Conservation (phyloP, 2,888 invertebrate genomes). For the Macrophya annulata region DNA sequence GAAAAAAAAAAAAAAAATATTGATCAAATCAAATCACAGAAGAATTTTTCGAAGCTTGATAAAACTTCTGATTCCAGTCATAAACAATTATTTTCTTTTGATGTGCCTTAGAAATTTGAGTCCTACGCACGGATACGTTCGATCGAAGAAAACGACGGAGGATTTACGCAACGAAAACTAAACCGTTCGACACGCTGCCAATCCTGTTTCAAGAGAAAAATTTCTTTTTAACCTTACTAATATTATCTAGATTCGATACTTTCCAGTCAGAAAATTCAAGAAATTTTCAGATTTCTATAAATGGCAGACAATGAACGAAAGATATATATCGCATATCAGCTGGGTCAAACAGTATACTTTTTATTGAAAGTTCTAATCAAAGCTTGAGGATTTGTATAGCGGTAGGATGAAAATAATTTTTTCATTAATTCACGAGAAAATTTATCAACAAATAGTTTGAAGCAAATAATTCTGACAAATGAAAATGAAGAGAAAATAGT, state of each 20-base stretch:
- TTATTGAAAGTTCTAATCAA: background rate
- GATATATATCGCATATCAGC: background rate
- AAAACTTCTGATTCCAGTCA: background rate
- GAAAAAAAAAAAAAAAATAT: background rate
- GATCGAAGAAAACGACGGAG: conserved; percentile 25
- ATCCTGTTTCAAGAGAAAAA: background rate
- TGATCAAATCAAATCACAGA: background rate
- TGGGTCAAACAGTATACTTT: background rate
- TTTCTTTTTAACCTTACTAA: background rate
- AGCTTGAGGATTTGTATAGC: background rate
- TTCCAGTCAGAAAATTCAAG: background rate
- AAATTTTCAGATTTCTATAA: background rate
- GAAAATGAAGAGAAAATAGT: background rate
- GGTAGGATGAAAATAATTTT: background rate
- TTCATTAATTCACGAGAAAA: background rate
- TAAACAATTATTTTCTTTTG: background rate
- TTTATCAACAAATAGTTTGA: background rate
- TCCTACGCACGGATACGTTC: conserved; percentile 14
- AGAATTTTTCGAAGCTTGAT: background rate
- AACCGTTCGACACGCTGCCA: background rate
- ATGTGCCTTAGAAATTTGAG: background rate
- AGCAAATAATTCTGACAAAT: background rate
- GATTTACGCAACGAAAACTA: conserved; percentile 6
- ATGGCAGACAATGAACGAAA: background rate
- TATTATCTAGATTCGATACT: background rate